Evolutionary conservation across 1,140 invertebrate genomes (phyloP).

Genomic region (Heliconius eleuchia): DNA sequence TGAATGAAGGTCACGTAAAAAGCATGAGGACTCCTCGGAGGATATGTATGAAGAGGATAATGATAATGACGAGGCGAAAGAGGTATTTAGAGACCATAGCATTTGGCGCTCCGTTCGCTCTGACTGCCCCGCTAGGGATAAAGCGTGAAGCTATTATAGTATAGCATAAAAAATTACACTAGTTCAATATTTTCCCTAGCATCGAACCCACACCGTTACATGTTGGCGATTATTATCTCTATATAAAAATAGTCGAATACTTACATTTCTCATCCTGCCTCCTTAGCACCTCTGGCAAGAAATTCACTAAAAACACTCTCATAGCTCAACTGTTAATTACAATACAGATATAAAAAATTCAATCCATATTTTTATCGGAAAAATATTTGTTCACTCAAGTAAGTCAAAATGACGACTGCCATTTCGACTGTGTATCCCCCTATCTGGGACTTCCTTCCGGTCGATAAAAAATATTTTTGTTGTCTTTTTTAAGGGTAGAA

Average conservation of each 20-base stretch:
- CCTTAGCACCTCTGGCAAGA: constrained; percentile 18
- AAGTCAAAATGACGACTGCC: background rate
- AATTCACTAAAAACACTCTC: constrained; percentile 29
- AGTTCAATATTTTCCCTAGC: too few relatives aligned
- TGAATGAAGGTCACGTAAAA: too few relatives aligned
- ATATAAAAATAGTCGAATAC: background rate
- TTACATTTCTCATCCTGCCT: constrained; percentile 17
- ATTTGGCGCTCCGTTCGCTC: too few relatives aligned
- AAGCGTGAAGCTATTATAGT: too few relatives aligned
- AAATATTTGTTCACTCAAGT: background rate
- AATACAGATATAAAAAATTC: background rate
- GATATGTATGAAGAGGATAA: too few relatives aligned
- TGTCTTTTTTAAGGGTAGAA: background rate
- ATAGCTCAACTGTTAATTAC: background rate
- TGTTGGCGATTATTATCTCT: too few relatives aligned
- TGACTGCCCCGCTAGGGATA: too few relatives aligned
- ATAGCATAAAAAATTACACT: too few relatives aligned
- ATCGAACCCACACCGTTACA: too few relatives aligned
- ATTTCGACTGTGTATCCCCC: background rate
- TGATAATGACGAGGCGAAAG: too few relatives aligned
- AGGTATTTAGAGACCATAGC: too few relatives aligned
- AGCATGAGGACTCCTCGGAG: too few relatives aligned
- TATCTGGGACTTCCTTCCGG: constrained; percentile 4
- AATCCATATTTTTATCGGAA: background rate
- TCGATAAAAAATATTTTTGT: background rate